Base-by-base conservation (phyloP, 2,888 invertebrate genomes). In the Scaeva pyrastri region DNA sequence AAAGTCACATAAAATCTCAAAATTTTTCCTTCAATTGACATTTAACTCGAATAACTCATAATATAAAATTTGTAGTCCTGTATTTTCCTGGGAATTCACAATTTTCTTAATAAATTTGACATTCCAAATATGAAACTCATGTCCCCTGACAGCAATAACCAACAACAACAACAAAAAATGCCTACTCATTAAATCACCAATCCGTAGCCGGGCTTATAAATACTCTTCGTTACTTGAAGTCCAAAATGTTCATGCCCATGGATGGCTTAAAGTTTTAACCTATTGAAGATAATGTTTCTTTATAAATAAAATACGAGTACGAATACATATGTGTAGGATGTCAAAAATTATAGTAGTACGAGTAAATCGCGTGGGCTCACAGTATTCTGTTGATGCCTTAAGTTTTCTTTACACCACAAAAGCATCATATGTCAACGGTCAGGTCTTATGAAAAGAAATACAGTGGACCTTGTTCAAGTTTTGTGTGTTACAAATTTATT, bases 351-450 rank as follows among this genome's bases (percentile, higher is more conserved):
- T 16, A 11, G n/a, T 39, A 41, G 72, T 43, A 62, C 36, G 48
- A 48, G 31, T 76, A 43, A 55, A 12, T 31, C 19, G 71, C 84
- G 84, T 84, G 56, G 84, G 84, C 55, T 80, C 72, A 50, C 71
- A 79, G n/a, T 39, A 75, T 64, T 74, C 31, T 31, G 31, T 8
- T 31, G 31, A 71, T 56, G 62, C 43, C 74, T 10, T 66, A 74
- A 41, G 52, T 52, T 73, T 82, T 45, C 10, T 1, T 10, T 52
- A 21, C n/a, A n/a, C 12, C 50, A 48, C 39, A 70, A n/a, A 77
- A 45, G 21, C 60, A 62, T 73, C 77, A 83, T 70, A 82, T 82
- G 73, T 72, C 82, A 82, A 60, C 52, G 64, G 82, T 73, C 72
- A 72, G n/a, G 26, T 60, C 26, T 50, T 58, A 12, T 12, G 11